These are phyloP conservation scores for Eueides isabella DNA, from an alignment of 1,140 invertebrate genomes.

Conservation along the genomic window DNA sequence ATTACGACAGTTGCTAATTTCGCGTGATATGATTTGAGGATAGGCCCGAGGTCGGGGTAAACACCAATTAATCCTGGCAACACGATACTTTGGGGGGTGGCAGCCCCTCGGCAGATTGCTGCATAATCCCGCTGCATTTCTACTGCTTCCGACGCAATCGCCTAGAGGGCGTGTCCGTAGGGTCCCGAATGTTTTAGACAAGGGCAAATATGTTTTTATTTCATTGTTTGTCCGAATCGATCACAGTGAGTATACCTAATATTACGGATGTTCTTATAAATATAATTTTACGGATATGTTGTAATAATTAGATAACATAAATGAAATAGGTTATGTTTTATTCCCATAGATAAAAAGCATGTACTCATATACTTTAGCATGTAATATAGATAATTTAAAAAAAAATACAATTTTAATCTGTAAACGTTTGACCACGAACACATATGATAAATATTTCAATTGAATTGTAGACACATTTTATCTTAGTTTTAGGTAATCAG, in stretches of 20 bases:
- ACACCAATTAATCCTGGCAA: constrained; percentile 61
- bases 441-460: not conserved
- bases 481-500: not conserved
- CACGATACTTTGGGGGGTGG: constrained; percentile 61
- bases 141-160: constrained; percentile 72
- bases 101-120: constrained; percentile 64
- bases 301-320: not conserved
- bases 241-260: constrained; percentile 29
- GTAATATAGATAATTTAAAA: no score
- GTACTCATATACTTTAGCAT: no score
- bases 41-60: constrained; percentile 59
- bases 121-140: constrained; percentile 75
- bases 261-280: not conserved
- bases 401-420: no score
- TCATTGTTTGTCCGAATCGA: constrained; percentile 58
- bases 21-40: constrained; percentile 70
- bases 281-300: not conserved
- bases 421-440: not conserved
- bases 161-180: constrained; percentile 50
- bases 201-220: constrained; percentile 63
- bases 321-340: not conserved
- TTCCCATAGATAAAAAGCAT: not conserved
- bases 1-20: constrained; percentile 74
- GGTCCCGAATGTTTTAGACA: constrained; percentile 43
- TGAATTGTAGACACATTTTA: not conserved